A percentile compares a stretch with the other conserved stretches of the same genome.
Evolutionary conservation across 1,140 invertebrate genomes (phyloP).

Genomic region (Luehdorfia chinensis): DNA sequence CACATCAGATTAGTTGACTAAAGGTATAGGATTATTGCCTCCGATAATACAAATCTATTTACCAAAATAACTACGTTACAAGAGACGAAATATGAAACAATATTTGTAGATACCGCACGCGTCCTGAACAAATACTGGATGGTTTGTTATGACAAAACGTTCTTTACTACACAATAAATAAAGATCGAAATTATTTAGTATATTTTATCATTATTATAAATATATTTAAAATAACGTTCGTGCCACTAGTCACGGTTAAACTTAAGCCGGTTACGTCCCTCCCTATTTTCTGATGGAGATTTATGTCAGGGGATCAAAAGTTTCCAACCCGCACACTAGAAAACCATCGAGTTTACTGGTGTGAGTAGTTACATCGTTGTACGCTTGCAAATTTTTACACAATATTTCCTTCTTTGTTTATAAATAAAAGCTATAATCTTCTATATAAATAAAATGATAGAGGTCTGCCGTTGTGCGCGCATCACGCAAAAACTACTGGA

Average conservation of each 20-base stretch:
- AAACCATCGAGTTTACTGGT: slow-evolving; percentile 4
- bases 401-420: slow-evolving; percentile 27
- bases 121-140: slow-evolving; percentile 36
- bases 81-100: slow-evolving; percentile 59
- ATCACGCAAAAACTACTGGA: too few species aligned
- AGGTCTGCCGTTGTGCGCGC: too few species aligned
- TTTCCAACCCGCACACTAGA: slow-evolving; percentile 44
- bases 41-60: slow-evolving; percentile 60
- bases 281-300: slow-evolving; percentile 75
- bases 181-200: slow-evolving; percentile 57
- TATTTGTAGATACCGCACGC: slow-evolving; percentile 46
- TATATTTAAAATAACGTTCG: slow-evolving; percentile 62
- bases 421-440: slow-evolving; percentile 31
- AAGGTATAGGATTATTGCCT: slow-evolving; percentile 48
- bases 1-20: slow-evolving; percentile 36
- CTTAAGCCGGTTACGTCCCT: slow-evolving; percentile 73
- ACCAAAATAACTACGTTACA: slow-evolving; percentile 34
- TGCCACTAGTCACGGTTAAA: slow-evolving; percentile 65
- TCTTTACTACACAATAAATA: slow-evolving; percentile 57
- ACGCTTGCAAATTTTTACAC: slow-evolving; percentile 34
- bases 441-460: too few species aligned
- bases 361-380: slow-evolving; percentile 14
- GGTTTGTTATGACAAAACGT: slow-evolving; percentile 51
- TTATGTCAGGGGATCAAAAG: slow-evolving; percentile 75
- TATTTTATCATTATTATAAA: slow-evolving; percentile 68